phyloP scores from a whole-genome alignment of 2,113 vertebrate species.

The Lonchura striata region DNA sequence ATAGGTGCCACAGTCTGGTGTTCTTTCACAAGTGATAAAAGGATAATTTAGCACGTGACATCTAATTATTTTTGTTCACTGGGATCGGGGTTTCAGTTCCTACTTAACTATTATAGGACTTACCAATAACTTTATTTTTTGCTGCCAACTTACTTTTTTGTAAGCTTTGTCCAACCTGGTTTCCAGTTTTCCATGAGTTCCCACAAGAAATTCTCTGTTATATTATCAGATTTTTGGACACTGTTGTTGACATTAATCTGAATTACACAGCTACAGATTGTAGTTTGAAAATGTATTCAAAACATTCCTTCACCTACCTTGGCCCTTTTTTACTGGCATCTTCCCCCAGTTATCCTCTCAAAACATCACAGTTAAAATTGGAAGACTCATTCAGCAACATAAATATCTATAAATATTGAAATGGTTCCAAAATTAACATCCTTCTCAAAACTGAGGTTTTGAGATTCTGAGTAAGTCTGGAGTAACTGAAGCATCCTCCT shows the following conservation, averaged over 20 bases:
- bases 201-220: not conserved
- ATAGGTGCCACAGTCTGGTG: not conserved
- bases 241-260: not conserved
- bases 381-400: not conserved
- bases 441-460: not conserved
- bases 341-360: not conserved
- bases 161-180: not conserved
- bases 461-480: not conserved
- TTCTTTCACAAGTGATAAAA: slow-evolving; percentile 18
- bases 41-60: slow-evolving; percentile 35
- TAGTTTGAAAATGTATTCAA: not conserved
- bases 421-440: not conserved
- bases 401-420: not conserved
- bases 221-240: not conserved
- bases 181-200: not conserved
- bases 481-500: not conserved
- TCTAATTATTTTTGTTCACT: not conserved
- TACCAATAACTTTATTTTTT: not conserved
- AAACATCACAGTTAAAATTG: not conserved
- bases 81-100: not conserved
- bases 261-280: not conserved
- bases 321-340: not conserved
- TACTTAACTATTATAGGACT: not conserved
- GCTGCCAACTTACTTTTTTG: not conserved
- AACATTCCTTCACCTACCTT: not conserved